These are phyloP conservation scores for Andricus grossulariae DNA, from an alignment of 1,140 invertebrate genomes.

Conservation along the genomic window DNA sequence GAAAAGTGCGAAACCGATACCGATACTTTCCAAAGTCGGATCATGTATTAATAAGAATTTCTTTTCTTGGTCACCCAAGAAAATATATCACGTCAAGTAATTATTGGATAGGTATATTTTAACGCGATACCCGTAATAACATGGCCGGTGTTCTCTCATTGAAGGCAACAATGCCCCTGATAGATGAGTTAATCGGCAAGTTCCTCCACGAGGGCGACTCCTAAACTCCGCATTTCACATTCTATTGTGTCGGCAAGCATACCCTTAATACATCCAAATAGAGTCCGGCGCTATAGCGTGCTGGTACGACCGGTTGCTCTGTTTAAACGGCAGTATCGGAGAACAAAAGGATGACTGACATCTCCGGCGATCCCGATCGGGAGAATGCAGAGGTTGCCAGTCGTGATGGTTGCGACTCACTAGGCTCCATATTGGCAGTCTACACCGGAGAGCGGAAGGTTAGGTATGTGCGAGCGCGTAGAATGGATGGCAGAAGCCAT, in stretches of 20 bases:
- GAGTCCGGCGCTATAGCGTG: constrained; percentile 50
- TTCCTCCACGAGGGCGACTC: constrained; percentile 68
- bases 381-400: constrained; percentile 53
- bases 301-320: constrained; percentile 25
- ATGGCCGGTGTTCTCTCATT: constrained; percentile 69
- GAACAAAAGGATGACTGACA: constrained; percentile 69
- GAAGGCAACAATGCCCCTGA: constrained; percentile 72
- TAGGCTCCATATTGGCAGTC: background rate
- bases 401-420: constrained; percentile 33
- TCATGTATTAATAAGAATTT: too few species aligned
- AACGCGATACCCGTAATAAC: constrained; percentile 58
- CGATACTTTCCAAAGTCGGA: too few species aligned
- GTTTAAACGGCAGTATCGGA: constrained; percentile 63
- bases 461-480: too few species aligned
- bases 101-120: constrained; percentile 12
- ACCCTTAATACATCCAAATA: constrained; percentile 55
- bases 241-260: constrained; percentile 61
- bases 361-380: constrained; percentile 66
- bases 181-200: constrained; percentile 76
- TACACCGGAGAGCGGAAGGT: too few species aligned
- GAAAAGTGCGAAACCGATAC: too few species aligned
- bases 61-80: too few species aligned
- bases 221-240: constrained; percentile 64
- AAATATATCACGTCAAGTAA: too few species aligned
- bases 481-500: too few species aligned